Conservation (phyloP, 2,113 vertebrate species). For the Lota lota region DNA sequence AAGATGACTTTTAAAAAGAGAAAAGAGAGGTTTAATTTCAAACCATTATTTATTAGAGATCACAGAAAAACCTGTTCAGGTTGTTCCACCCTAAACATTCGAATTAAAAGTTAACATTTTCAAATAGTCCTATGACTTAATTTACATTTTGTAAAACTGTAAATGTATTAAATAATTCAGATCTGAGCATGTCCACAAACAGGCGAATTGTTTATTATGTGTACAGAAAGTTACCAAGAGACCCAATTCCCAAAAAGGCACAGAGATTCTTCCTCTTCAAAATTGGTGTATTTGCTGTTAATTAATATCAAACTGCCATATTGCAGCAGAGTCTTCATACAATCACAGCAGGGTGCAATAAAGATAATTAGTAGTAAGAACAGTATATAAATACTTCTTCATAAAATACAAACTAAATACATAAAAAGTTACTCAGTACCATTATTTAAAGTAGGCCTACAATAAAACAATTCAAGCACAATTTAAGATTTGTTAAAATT, state of each 20-base stretch:
- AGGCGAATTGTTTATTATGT: too few relatives aligned
- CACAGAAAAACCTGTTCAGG: too few relatives aligned
- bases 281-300: constrained; percentile 67
- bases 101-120: too few relatives aligned
- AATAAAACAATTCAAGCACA: constrained; percentile 52
- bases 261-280: constrained; percentile 44
- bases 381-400: constrained; percentile 57
- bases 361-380: constrained; percentile 54
- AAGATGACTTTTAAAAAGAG: too few relatives aligned
- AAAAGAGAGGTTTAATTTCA: too few relatives aligned
- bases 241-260: constrained; percentile 65
- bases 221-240: constrained; percentile 19
- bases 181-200: too few relatives aligned
- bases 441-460: constrained; percentile 48
- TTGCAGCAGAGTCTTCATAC: constrained; percentile 51
- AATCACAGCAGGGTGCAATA: constrained; percentile 53
- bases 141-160: too few relatives aligned
- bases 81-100: too few relatives aligned
- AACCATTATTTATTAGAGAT: too few relatives aligned
- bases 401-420: constrained; percentile 52
- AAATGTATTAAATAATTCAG: too few relatives aligned
- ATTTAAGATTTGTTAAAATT: constrained; percentile 48
- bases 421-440: constrained; percentile 60
- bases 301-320: constrained; percentile 49
- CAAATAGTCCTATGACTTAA: too few relatives aligned